Base-by-base conservation (phyloP, 2,113 vertebrate genomes). In the Osmerus eperlanus region DNA sequence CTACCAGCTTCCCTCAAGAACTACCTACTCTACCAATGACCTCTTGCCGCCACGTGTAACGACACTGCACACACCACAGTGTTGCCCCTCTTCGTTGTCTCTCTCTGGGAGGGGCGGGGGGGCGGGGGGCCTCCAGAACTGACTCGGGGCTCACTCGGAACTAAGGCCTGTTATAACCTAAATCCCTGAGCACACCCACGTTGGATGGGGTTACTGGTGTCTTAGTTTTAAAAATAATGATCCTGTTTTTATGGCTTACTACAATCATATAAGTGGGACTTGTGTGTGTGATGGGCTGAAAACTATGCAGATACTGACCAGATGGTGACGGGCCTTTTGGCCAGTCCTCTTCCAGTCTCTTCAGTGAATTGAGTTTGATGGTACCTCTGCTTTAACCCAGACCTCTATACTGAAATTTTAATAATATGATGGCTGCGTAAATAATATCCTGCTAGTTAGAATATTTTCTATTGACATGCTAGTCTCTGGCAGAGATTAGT, bases 11-110 rank as follows among this genome's bases (percentile, higher is more conserved):
- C 97, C 66, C 96, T 99, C 85, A 99, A 98, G 93, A 95, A 94
- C 88, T 99, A 99, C 90, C 94, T 99, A 89, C 96, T 98, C 72
- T 99, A 99, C 92, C 97, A 99, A 86, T 99, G 94, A 98, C 67
- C 47, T 76, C 51, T 19, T 68, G 71, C 68, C 41, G 53, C 75
- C 18, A 18, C 70, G 68, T 3, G 73, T 67, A 70, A 60, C 67
- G 15, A 54, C 23, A 71, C 68, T 77, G 70, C 51, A 53, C 56
- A 74, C 71, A 13, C 59, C 78, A 79, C 36, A 74, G 73, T 60
- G 15, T 75, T 71, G 71, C 3, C 28, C 56, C 70, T 77, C 75
- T 81, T 68, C 12, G 77, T 65, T 3, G 2, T 79, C 56, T 69
- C 83, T 78, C 88, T 83, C 86, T 88, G 85, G 74, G 82, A 86